Evolutionary conservation across 1,140 invertebrate genomes (phyloP).

Genomic region (Oscheius sp.): DNA sequence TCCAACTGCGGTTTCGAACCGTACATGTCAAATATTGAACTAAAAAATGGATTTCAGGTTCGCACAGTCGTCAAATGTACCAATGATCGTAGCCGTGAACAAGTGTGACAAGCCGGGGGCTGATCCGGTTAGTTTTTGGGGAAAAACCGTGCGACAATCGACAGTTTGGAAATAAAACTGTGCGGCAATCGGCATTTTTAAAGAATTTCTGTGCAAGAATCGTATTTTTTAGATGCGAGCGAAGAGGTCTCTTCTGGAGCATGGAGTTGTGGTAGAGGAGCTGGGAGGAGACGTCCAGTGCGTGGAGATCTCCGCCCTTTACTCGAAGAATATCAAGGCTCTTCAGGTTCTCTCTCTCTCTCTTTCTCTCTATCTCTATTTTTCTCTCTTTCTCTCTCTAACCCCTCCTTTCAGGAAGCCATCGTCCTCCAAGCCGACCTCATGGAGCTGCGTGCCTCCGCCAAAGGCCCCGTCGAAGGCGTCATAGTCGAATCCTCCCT

Average conservation of each 20-base stretch:
- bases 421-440: conserved; percentile 76
- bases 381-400: not conserved
- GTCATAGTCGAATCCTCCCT: conserved; percentile 81
- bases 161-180: too few relatives aligned
- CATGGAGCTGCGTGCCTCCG: conserved; percentile 73
- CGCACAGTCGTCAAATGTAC: conserved; percentile 68
- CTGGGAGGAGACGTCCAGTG: conserved; percentile 87
- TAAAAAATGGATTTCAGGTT: conserved; percentile 51
- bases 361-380: too few relatives aligned
- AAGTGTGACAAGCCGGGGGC: conserved; percentile 91
- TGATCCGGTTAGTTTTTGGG: conserved; percentile 66
- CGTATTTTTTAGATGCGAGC: conserved; percentile 63
- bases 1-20: too few relatives aligned
- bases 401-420: conserved; percentile 70
- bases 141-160: too few relatives aligned
- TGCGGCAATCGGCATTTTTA: too few relatives aligned
- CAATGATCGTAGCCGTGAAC: conserved; percentile 96
- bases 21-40: too few relatives aligned
- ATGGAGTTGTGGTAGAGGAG: conserved; percentile 80
- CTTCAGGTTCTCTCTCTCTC: conserved; percentile 45
- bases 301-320: conserved; percentile 83
- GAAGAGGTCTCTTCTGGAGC: conserved; percentile 71
- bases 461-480: conserved; percentile 80
- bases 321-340: conserved; percentile 59
- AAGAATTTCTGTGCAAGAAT: not conserved